Evolutionary conservation across 2,113 vertebrate genomes (phyloP).

Genomic region (Phyllopteryx taeniolatus): DNA sequence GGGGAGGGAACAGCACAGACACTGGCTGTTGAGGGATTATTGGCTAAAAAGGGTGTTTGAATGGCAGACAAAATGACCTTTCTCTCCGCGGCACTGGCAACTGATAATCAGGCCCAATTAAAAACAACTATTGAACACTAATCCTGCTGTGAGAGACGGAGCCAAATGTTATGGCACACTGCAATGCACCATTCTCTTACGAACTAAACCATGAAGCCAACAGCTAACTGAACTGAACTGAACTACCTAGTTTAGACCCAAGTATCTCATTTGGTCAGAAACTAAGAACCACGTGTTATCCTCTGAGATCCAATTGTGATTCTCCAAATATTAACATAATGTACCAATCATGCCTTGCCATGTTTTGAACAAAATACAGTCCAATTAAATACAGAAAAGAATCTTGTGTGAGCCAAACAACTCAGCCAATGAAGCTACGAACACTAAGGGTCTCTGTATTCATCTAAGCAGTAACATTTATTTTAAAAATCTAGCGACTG

Average conservation of each 20-base stretch:
- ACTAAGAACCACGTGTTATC: constrained; percentile 33
- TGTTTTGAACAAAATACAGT: background rate
- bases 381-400: background rate
- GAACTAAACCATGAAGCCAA: constrained; percentile 51
- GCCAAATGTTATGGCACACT: constrained; percentile 62
- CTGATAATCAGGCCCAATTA: constrained; percentile 69
- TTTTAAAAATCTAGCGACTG: background rate
- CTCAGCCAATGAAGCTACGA: background rate
- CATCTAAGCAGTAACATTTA: too few species aligned
- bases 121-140: constrained; percentile 61
- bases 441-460: background rate
- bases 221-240: constrained; percentile 30
- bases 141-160: constrained; percentile 61
- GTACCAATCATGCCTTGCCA: background rate
- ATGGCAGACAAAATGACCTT: constrained; percentile 61
- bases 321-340: background rate
- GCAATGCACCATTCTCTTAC: constrained; percentile 34
- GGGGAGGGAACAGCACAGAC: constrained; percentile 13
- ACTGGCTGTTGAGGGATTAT: constrained; percentile 43
- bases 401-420: background rate
- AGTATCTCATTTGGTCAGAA: constrained; percentile 23
- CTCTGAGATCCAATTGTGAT: constrained; percentile 1
- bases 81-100: constrained; percentile 51
- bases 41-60: constrained; percentile 57
- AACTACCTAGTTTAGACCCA: constrained; percentile 20